Percentiles rank a stretch among this genome's conserved stretches.
Evolutionary conservation across 2,113 vertebrate genomes (phyloP).

Genomic region (Hypomesus transpacificus): DNA sequence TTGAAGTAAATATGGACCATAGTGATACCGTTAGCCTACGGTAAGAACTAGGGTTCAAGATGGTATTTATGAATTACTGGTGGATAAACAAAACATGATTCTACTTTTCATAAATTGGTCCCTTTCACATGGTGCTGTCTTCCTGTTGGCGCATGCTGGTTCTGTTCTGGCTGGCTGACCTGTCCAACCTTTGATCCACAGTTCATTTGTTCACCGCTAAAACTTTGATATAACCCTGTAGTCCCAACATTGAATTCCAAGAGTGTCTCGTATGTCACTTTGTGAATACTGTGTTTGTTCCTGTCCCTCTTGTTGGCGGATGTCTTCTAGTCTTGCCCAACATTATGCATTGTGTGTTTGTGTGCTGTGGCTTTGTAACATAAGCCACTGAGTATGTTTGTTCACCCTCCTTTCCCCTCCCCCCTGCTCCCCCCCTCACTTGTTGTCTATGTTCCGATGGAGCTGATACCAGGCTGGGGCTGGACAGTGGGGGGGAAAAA

Average conservation of each 20-base stretch:
- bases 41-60: background rate
- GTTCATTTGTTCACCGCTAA: constrained; percentile 6
- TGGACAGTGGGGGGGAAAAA: background rate
- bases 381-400: constrained; percentile 35
- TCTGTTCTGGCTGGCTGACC: background rate
- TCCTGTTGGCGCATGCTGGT: background rate
- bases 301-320: constrained; percentile 47
- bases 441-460: constrained; percentile 21
- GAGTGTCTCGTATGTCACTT: constrained; percentile 35
- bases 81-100: background rate
- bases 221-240: constrained; percentile 30
- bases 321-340: constrained; percentile 45
- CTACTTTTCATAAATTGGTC: background rate
- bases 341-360: constrained; percentile 31
- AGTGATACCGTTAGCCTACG: background rate
- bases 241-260: constrained; percentile 33
- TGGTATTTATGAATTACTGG: background rate
- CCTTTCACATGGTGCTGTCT: background rate
- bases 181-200: background rate
- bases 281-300: constrained; percentile 56
- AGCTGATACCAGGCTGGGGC: background rate
- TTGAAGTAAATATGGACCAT: background rate
- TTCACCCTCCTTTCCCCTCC: constrained; percentile 38
- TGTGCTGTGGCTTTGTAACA: constrained; percentile 25
- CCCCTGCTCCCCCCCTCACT: constrained; percentile 21